phyloP scores from a whole-genome alignment of 2,797 vertebrate species.

The Hoplostethus atlanticus region DNA sequence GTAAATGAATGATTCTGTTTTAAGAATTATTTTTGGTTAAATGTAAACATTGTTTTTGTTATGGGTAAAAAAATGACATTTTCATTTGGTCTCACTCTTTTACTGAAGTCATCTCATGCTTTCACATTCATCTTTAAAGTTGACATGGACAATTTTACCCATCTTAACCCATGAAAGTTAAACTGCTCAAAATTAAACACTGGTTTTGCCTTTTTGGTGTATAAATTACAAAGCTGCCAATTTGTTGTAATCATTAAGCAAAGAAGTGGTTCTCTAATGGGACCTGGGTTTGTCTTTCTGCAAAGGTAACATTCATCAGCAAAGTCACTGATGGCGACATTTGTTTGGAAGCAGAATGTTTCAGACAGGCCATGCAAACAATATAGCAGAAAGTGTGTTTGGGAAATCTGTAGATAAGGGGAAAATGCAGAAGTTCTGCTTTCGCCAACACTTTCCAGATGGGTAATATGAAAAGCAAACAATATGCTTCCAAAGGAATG shows the following conservation, averaged over 20 bases:
- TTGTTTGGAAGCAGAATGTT: conserved; percentile 73
- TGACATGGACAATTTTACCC: conserved; percentile 22
- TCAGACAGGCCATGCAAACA: not conserved
- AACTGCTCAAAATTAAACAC: conserved; percentile 27
- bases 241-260: conserved; percentile 33
- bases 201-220: conserved; percentile 30
- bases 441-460: conserved; percentile 36
- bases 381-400: conserved; percentile 17
- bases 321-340: conserved; percentile 55
- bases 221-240: conserved; percentile 14
- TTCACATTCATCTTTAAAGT: conserved; percentile 17
- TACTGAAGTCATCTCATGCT: conserved; percentile 52
- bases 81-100: conserved; percentile 45
- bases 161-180: conserved; percentile 31
- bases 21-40: conserved; percentile 81
- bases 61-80: conserved; percentile 14
- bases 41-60: conserved; percentile 41
- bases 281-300: conserved; percentile 19
- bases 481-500: conserved; percentile 92
- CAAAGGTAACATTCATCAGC: conserved; percentile 10
- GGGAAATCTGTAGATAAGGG: conserved; percentile 26
- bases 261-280: conserved; percentile 23
- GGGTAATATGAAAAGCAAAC: conserved; percentile 48
- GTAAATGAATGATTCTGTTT: conserved; percentile 81
- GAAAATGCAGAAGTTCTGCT: conserved; percentile 25